Evolutionary conservation across 2,888 invertebrate species (phyloP).

Genomic region (Troides aeacus): DNA sequence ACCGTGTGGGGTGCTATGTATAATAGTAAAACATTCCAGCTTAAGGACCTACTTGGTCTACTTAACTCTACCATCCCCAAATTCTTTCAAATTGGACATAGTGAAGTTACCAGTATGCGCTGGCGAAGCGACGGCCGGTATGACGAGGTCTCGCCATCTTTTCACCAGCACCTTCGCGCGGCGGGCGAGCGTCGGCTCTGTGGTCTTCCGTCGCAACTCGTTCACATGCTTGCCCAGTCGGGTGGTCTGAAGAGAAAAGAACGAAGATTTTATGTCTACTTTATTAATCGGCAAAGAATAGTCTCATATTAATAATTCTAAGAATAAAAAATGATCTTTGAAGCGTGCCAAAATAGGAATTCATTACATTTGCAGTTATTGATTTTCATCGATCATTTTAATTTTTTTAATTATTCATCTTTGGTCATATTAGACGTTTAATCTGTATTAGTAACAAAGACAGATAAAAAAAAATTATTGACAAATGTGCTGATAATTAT

Average conservation of each 20-base stretch:
- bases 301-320: too few species aligned
- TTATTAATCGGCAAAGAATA: too few species aligned
- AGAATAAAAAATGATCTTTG: neutral
- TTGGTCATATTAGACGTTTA: neutral
- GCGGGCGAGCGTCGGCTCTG: constrained; percentile 90
- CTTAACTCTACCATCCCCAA: too few species aligned
- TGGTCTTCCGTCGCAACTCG: constrained; percentile 92
- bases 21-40: too few species aligned
- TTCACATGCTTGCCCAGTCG: constrained; percentile 96
- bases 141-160: constrained; percentile 93
- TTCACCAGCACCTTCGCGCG: constrained; percentile 95
- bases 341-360: neutral
- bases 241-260: constrained; percentile 85
- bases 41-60: too few species aligned
- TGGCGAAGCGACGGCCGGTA: constrained; percentile 76
- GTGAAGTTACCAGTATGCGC: constrained; percentile 58
- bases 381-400: neutral
- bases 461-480: neutral
- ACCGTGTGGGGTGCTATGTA: too few species aligned
- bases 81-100: constrained; percentile 24
- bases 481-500: neutral
- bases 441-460: neutral
- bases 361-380: neutral
- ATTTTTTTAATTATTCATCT: neutral
- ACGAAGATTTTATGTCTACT: too few species aligned